Percentiles rank a stretch among this genome's conserved stretches.
phyloP scores from a whole-genome alignment of 1,140 invertebrate genomes.

The Acromyrmex echinatior region DNA sequence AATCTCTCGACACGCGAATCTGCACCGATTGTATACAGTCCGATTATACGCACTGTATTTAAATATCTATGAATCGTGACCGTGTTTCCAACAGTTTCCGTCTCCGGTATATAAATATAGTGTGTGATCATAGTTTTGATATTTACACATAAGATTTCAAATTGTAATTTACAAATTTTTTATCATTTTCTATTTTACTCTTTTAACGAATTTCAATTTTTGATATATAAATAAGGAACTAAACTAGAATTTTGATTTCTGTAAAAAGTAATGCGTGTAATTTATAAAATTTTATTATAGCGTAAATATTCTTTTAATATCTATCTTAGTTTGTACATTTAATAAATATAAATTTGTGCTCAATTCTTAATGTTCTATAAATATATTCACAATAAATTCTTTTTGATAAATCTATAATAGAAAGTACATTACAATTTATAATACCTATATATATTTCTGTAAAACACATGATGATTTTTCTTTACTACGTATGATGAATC shows the following conservation, averaged over 20 bases:
- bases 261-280: not conserved
- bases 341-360: not conserved
- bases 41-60: not conserved
- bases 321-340: not conserved
- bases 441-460: not conserved
- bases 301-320: not conserved
- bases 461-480: no score
- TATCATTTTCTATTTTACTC: no score
- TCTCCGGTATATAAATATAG: not conserved
- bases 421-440: not conserved
- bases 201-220: no score
- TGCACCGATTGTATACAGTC: not conserved
- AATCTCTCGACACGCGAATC: not conserved
- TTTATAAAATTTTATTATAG: not conserved
- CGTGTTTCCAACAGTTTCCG: not conserved
- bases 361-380: not conserved
- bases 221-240: no score
- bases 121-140: no score
- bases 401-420: not conserved
- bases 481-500: no score
- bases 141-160: no score
- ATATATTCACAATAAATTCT: not conserved
- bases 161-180: no score
- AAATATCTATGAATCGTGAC: not conserved
- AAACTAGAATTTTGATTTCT: not conserved